Evolutionary conservation across 2,113 vertebrate genomes (phyloP).

Genomic region (Prunella fulvescens): DNA sequence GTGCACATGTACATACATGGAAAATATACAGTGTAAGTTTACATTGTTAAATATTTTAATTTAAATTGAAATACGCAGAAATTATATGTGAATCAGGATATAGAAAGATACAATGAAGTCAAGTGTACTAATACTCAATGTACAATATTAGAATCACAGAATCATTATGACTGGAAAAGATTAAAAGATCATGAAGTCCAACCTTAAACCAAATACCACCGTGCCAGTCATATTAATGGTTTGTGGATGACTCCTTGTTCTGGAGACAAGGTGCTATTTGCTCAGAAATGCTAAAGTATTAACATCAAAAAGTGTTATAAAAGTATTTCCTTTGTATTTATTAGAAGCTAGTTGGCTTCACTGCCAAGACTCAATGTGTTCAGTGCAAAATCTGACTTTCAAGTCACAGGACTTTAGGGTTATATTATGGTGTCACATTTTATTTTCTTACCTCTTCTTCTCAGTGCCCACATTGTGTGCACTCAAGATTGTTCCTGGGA

Average conservation of each 20-base stretch:
- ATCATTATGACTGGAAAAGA: not conserved
- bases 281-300: not conserved
- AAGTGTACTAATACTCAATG: not conserved
- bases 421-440: not conserved
- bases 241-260: not conserved
- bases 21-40: not conserved
- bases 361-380: not conserved
- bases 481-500: not conserved
- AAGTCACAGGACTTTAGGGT: not conserved
- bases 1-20: not conserved
- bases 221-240: not conserved
- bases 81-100: not conserved
- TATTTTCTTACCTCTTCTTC: not conserved
- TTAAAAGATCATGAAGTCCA: not conserved
- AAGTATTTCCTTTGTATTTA: not conserved
- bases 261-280: not conserved
- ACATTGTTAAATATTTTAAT: not conserved
- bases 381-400: not conserved
- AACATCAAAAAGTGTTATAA: not conserved
- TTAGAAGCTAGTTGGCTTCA: not conserved
- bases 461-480: accelerated
- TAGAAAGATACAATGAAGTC: not conserved
- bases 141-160: not conserved
- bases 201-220: not conserved
- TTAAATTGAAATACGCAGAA: not conserved